These are phyloP conservation scores for Venustaconcha ellipsiformis DNA, from an alignment of 1,140 invertebrate genomes.

Conservation along the genomic window DNA sequence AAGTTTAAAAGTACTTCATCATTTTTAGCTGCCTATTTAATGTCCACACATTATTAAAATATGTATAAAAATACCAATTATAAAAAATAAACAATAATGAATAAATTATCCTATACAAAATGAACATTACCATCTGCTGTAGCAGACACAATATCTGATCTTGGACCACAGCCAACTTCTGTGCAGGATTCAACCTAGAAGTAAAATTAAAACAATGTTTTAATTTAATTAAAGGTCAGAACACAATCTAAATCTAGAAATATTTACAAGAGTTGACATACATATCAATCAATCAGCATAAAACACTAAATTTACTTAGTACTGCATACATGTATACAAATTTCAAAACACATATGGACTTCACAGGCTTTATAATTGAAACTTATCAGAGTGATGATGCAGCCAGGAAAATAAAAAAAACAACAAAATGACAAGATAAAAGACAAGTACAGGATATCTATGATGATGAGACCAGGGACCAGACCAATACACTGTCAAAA, in stretches of 20 bases:
- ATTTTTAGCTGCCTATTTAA: too few species aligned
- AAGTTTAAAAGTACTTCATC: too few species aligned
- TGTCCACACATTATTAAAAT: not conserved
- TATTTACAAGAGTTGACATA: not conserved
- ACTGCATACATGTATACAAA: not conserved
- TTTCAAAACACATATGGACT: too few species aligned
- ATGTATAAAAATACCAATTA: not conserved
- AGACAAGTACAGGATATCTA: too few species aligned
- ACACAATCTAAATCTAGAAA: slow-evolving; percentile 1
- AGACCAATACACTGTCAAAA: too few species aligned
- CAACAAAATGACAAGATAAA: too few species aligned
- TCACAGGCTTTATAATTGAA: not conserved
- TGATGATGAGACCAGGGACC: too few species aligned
- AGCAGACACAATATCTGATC: slow-evolving; percentile 75
- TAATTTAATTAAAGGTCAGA: not conserved
- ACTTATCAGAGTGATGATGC: too few species aligned
- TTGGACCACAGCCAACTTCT: slow-evolving; percentile 78
- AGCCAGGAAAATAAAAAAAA: too few species aligned
- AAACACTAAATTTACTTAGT: not conserved
- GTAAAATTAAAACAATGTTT: slow-evolving; percentile 70
- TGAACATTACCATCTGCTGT: slow-evolving; percentile 68
- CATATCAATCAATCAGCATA: not conserved
- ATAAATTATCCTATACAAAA: too few species aligned
- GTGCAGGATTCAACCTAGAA: slow-evolving; percentile 85
- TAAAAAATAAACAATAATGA: too few species aligned